These are phyloP conservation scores for Amphiprion percula DNA, from an alignment of 2,113 vertebrate species.

Conservation along the genomic window DNA sequence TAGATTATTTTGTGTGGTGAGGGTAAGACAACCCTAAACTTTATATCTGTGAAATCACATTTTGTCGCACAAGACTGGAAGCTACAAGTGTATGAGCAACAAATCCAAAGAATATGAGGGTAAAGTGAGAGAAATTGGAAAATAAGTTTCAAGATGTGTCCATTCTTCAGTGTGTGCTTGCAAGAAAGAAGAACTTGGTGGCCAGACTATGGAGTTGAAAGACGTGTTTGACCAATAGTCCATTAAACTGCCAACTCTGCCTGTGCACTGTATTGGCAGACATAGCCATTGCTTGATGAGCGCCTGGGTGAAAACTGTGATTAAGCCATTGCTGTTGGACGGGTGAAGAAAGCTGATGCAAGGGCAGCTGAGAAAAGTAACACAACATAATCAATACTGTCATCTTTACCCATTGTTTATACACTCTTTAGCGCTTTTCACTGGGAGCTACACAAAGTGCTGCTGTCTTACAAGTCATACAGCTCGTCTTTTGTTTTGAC, in stretches of 20 bases:
- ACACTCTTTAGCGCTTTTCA: conserved; percentile 8
- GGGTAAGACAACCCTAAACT: conserved; percentile 18
- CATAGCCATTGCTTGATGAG: conserved; percentile 1
- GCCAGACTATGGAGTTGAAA: conserved; percentile 28
- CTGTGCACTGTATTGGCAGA: conserved; percentile 36
- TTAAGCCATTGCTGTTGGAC: conserved; percentile 22
- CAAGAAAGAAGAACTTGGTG: conserved; percentile 43
- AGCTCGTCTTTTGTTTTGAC: not conserved
- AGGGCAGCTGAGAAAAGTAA: conserved; percentile 5
- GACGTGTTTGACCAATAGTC: conserved; percentile 50
- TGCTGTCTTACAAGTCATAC: not conserved
- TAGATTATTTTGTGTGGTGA: not conserved
- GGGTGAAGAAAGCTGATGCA: conserved; percentile 10
- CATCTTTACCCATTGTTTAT: conserved; percentile 26
- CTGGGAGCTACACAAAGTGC: conserved; percentile 19
- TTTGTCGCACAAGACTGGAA: conserved; percentile 9
- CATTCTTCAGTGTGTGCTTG: conserved; percentile 43
- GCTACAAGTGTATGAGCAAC: conserved; percentile 4
- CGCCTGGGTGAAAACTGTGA: conserved; percentile 48
- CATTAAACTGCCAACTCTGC: conserved; percentile 54
- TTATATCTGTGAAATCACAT: conserved; percentile 29
- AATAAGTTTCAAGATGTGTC: conserved; percentile 42
- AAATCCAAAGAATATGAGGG: conserved; percentile 25
- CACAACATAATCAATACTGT: conserved; percentile 50
- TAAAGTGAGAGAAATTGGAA: conserved; percentile 44